Conservation (phyloP, 2,888 invertebrate species). For the Sialis lutaria region DNA sequence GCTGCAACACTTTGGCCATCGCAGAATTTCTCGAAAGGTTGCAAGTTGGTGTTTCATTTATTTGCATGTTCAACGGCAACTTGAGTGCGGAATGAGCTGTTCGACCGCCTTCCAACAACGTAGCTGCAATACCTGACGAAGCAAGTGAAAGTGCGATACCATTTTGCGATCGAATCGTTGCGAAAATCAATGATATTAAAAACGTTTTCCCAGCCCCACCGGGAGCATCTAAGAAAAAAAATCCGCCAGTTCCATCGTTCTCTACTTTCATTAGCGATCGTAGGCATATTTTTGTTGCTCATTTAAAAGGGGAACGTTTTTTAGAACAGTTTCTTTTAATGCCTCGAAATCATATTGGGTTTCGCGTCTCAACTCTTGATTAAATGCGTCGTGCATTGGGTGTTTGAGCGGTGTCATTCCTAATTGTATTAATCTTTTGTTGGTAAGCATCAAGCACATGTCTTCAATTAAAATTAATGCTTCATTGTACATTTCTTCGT, state of each 20-base stretch:
- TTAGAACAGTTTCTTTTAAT: constrained; percentile 11
- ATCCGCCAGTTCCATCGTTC: constrained; percentile 8
- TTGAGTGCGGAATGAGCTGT: constrained; percentile 23
- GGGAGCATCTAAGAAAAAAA: constrained; percentile 15
- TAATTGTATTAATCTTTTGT: constrained; percentile 12
- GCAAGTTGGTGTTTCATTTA: constrained; percentile 15
- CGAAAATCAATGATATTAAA: constrained; percentile 20
- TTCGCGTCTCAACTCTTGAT: constrained; percentile 10
- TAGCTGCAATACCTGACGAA: constrained; percentile 26
- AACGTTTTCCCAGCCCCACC: constrained; percentile 13
- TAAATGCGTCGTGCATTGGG: constrained; percentile 13
- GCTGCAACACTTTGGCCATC: constrained; percentile 15
- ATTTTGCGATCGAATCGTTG: constrained; percentile 17
- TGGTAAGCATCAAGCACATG: constrained; percentile 9
- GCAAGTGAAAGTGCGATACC: constrained; percentile 22
- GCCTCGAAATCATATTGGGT: constrained; percentile 9
- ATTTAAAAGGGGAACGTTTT: constrained; percentile 13
- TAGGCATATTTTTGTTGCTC: constrained; percentile 13
- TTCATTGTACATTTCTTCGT: constrained; percentile 8
- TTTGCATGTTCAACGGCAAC: constrained; percentile 18
- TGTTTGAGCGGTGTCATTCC: constrained; percentile 16
- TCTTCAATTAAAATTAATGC: constrained; percentile 10
- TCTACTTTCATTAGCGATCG: constrained; percentile 14
- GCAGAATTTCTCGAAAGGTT: constrained; percentile 15
- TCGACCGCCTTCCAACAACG: constrained; percentile 19